phyloP scores from a whole-genome alignment of 2,797 vertebrate species.

The Onychomys leucogaster region DNA sequence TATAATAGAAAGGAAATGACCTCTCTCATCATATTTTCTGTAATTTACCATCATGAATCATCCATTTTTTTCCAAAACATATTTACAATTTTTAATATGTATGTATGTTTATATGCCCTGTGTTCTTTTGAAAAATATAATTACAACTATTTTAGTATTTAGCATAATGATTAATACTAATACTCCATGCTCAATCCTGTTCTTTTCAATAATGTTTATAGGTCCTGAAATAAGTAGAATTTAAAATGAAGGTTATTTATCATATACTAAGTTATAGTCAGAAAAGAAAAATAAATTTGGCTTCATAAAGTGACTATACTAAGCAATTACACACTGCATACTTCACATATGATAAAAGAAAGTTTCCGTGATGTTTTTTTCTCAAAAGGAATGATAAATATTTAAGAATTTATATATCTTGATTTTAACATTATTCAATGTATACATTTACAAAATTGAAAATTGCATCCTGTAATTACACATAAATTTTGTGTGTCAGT shows the following conservation, averaged over 20 bases:
- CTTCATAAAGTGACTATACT: not conserved
- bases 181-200: not conserved
- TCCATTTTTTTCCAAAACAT: not conserved
- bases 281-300: not conserved
- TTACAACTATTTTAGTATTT: constrained; percentile 19
- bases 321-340: no score
- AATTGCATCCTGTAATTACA: not conserved
- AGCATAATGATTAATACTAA: not conserved
- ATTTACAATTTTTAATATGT: not conserved
- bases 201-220: not conserved
- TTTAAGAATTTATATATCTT: not conserved
- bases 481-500: not conserved
- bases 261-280: not conserved
- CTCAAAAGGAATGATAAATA: not conserved
- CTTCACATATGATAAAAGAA: not conserved
- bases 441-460: not conserved
- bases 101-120: not conserved
- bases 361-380: not conserved
- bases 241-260: not conserved
- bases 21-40: not conserved
- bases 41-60: not conserved
- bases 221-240: constrained; percentile 2
- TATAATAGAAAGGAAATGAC: not conserved
- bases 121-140: not conserved
- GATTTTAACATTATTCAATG: not conserved